A percentile compares a stretch with the other conserved stretches of the same genome.
Evolutionary conservation across 2,113 vertebrate species (phyloP).

Genomic region (Geothlypis trichas): DNA sequence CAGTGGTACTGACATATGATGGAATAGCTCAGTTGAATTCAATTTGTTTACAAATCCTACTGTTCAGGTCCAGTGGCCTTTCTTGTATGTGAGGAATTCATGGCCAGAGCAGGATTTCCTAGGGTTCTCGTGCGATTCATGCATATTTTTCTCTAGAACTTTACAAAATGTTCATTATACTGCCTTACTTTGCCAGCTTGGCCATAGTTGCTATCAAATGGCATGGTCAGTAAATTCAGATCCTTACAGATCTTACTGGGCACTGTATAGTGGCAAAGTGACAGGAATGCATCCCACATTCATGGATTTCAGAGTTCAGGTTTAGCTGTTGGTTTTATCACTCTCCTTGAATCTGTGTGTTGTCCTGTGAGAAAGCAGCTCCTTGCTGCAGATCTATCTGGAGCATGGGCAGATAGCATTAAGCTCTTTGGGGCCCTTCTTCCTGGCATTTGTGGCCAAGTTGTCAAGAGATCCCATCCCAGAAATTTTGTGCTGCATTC

Average conservation of each 20-base stretch:
- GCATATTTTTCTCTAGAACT: neutral
- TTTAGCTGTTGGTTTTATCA: neutral
- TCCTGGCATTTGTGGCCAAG: neutral
- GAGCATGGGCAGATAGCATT: neutral
- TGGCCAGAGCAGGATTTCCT: neutral
- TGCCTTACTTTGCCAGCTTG: neutral
- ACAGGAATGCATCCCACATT: rapidly evolving
- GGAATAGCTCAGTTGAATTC: neutral
- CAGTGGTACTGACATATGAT: neutral
- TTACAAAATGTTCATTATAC: neutral
- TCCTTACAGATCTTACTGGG: rapidly evolving
- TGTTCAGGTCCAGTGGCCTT: neutral
- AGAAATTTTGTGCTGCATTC: neutral
- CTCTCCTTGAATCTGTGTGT: neutral
- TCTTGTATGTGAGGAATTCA: neutral
- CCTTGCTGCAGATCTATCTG: neutral
- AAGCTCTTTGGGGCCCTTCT: neutral
- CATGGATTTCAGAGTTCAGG: neutral
- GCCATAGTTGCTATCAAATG: neutral
- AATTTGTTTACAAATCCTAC: neutral
- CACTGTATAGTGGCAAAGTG: neutral
- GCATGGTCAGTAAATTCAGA: neutral
- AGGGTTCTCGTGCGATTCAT: neutral
- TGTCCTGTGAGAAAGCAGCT: neutral
- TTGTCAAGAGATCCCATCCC: neutral